phyloP scores from a whole-genome alignment of 2,888 invertebrate species.

The Pyrocoelia pectoralis region DNA sequence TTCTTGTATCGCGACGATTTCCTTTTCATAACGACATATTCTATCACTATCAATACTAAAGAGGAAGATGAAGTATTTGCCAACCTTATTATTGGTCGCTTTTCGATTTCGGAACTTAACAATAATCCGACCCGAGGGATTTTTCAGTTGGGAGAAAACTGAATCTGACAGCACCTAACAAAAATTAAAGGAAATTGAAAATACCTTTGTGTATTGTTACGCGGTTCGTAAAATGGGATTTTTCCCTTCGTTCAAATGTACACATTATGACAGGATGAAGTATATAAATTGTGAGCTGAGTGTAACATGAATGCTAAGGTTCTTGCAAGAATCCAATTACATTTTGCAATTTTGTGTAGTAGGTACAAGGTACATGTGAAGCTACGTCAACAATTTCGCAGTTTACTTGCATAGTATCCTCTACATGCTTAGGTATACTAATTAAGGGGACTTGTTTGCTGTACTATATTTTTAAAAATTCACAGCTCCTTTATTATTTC shows the following conservation, averaged over 20 bases:
- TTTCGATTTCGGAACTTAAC: constrained; percentile 20
- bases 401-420: too few relatives aligned
- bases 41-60: constrained; percentile 12
- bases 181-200: constrained; percentile 20
- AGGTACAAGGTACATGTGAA: too few relatives aligned
- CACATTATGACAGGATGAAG: neutral
- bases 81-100: constrained; percentile 17
- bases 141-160: constrained; percentile 16
- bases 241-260: neutral
- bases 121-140: constrained; percentile 9
- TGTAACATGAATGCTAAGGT: too few relatives aligned
- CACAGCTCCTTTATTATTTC: too few relatives aligned
- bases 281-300: too few relatives aligned
- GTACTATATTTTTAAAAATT: too few relatives aligned
- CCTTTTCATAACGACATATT: constrained; percentile 15
- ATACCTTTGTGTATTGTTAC: constrained; percentile 1
- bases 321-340: too few relatives aligned
- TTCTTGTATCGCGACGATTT: constrained; percentile 5
- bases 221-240: neutral
- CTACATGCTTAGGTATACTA: too few relatives aligned
- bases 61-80: constrained; percentile 23
- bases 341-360: too few relatives aligned
- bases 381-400: too few relatives aligned
- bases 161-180: constrained; percentile 13
- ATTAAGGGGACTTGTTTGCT: too few relatives aligned